Evolutionary conservation across 2,888 invertebrate genomes (phyloP).

Genomic region (Oligia latruncula): DNA sequence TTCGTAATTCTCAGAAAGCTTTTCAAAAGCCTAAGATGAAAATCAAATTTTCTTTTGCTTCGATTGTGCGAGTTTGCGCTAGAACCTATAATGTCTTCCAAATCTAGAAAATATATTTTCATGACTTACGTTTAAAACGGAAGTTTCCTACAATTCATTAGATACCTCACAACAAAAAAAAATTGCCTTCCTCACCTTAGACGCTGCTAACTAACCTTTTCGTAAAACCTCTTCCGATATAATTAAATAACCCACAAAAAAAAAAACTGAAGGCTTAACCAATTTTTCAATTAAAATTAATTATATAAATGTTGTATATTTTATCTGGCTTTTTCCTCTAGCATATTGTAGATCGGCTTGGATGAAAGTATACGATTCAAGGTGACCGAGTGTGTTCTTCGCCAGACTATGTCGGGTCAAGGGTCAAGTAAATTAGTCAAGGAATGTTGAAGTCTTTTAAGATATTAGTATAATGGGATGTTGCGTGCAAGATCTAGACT

Average conservation of each 20-base stretch:
- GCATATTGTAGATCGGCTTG: constrained; percentile 40
- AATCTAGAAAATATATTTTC: not conserved
- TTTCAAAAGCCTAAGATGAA: not conserved
- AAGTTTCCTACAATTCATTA: not conserved
- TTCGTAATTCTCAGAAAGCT: not conserved
- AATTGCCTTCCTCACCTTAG: not conserved
- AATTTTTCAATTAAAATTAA: constrained; percentile 23
- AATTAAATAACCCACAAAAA: not conserved
- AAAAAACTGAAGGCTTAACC: constrained; percentile 16
- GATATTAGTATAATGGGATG: constrained; percentile 3
- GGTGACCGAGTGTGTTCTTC: constrained; percentile 66
- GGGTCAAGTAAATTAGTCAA: constrained; percentile 59
- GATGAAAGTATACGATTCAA: constrained; percentile 71
- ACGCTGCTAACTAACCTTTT: not conserved
- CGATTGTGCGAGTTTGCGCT: not conserved
- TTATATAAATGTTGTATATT: not conserved
- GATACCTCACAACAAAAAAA: not conserved
- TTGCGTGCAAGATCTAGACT: constrained; percentile 21
- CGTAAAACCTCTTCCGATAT: constrained; percentile 1
- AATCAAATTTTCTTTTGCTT: not conserved
- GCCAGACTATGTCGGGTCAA: constrained; percentile 50
- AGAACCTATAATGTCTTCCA: no score
- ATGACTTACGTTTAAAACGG: not conserved
- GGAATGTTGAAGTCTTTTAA: constrained; percentile 48
- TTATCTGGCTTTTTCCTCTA: constrained; percentile 39